Percentiles rank a stretch among this genome's conserved stretches.
Conservation (phyloP, 2,113 vertebrate genomes). For the Notiomystis cincta region DNA sequence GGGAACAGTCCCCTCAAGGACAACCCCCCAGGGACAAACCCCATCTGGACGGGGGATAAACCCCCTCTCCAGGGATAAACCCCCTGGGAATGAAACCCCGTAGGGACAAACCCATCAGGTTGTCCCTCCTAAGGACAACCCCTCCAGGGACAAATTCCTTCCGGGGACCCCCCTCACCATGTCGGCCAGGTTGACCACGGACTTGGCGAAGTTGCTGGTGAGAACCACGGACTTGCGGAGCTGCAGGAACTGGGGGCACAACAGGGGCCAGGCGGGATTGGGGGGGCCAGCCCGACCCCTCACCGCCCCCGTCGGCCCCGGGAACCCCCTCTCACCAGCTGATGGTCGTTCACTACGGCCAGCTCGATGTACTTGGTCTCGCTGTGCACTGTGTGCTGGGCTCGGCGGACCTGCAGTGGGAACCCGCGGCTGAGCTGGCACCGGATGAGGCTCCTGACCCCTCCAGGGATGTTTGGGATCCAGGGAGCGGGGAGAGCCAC, state of each 20-base stretch:
- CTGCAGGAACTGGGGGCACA: slow-evolving; percentile 80
- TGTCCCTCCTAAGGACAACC: neutral
- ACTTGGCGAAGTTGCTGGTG: slow-evolving; percentile 95
- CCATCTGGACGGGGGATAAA: neutral
- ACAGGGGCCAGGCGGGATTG: neutral
- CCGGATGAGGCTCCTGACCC: neutral
- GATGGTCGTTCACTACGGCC: slow-evolving; percentile 91
- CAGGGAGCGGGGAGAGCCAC: fast-evolving
- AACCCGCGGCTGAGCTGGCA: neutral
- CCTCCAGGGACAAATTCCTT: neutral
- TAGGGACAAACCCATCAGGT: neutral
- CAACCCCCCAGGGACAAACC: neutral
- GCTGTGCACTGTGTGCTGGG: slow-evolving; percentile 85
- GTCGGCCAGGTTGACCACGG: slow-evolving; percentile 93
- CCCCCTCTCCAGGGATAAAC: neutral
- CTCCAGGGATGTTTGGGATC: neutral
- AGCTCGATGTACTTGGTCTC: slow-evolving; percentile 97
- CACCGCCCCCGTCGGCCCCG: fast-evolving
- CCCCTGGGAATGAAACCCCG: neutral
- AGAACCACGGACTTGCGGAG: slow-evolving; percentile 83
- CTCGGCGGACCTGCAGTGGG: slow-evolving; percentile 73
- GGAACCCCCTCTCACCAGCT: slow-evolving; percentile 74
- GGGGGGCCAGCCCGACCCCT: fast-evolving
- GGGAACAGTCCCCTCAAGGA: neutral
- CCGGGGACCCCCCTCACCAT: slow-evolving; percentile 73